Evolutionary conservation across 2,888 invertebrate species (phyloP).

Genomic region (Epirrhoe tristata): DNA sequence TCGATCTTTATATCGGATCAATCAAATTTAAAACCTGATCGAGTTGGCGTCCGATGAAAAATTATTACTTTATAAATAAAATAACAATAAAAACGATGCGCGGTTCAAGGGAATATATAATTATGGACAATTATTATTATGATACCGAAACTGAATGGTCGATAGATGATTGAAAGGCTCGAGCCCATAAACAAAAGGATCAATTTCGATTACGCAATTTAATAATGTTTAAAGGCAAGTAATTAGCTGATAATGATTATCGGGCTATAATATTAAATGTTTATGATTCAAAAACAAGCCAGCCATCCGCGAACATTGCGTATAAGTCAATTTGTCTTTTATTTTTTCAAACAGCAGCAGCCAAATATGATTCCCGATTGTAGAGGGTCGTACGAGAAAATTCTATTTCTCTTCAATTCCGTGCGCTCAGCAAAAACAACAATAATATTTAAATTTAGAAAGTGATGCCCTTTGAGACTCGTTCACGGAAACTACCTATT

Average conservation of each 20-base stretch:
- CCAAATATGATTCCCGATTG: constrained; percentile 66
- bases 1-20: constrained; percentile 85
- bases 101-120: constrained; percentile 83
- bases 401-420: constrained; percentile 84
- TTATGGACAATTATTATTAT: constrained; percentile 86
- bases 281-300: constrained; percentile 40
- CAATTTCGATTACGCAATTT: constrained; percentile 82
- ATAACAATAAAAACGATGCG: constrained; percentile 85
- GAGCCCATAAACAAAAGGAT: constrained; percentile 84
- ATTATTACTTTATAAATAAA: constrained; percentile 86
- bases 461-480: constrained; percentile 65
- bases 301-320: constrained; percentile 30
- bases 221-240: constrained; percentile 69
- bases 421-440: constrained; percentile 82
- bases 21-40: constrained; percentile 84
- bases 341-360: constrained; percentile 61
- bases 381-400: constrained; percentile 71
- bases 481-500: constrained; percentile 37
- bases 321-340: constrained; percentile 52
- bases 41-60: constrained; percentile 78
- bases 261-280: constrained; percentile 53
- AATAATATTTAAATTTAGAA: constrained; percentile 82
- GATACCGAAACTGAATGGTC: constrained; percentile 82
- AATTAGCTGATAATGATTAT: constrained; percentile 76
- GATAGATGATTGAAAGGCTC: constrained; percentile 86